These are phyloP conservation scores for Tolypeutes matacus DNA, from an alignment of 2,797 vertebrate genomes.

Conservation along the genomic window DNA sequence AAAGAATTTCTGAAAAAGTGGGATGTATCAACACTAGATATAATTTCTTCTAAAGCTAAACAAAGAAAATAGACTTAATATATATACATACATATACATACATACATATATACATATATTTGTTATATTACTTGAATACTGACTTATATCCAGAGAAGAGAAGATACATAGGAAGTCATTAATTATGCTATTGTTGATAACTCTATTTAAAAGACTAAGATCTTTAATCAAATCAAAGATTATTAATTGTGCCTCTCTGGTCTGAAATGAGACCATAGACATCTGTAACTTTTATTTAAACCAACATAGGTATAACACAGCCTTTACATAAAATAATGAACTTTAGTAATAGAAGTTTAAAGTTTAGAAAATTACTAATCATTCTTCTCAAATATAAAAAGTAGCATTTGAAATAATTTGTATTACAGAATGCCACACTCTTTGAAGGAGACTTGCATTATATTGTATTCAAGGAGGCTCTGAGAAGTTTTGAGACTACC, in stretches of 20 bases:
- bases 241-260: not conserved
- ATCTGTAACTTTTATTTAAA: constrained; percentile 2
- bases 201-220: constrained; percentile 8
- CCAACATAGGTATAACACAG: not conserved
- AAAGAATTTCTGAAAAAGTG: constrained; percentile 66
- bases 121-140: not conserved
- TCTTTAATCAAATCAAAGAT: constrained; percentile 38
- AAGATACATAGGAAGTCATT: constrained; percentile 35
- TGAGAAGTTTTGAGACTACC: not conserved
- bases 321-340: constrained; percentile 6
- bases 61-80: constrained; percentile 9
- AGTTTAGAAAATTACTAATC: constrained; percentile 34
- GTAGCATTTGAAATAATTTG: constrained; percentile 26
- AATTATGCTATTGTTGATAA: constrained; percentile 24
- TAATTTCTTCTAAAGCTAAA: constrained; percentile 46
- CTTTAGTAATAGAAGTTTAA: not conserved
- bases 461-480: not conserved
- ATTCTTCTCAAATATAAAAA: constrained; percentile 18
- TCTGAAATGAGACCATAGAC: constrained; percentile 33
- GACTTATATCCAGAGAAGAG: constrained; percentile 25
- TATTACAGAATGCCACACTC: not conserved
- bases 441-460: not conserved
- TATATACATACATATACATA: not conserved
- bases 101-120: not conserved
- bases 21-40: constrained; percentile 40